Evolutionary conservation across 2,888 invertebrate species (phyloP).

Genomic region (Tinea semifulvella): DNA sequence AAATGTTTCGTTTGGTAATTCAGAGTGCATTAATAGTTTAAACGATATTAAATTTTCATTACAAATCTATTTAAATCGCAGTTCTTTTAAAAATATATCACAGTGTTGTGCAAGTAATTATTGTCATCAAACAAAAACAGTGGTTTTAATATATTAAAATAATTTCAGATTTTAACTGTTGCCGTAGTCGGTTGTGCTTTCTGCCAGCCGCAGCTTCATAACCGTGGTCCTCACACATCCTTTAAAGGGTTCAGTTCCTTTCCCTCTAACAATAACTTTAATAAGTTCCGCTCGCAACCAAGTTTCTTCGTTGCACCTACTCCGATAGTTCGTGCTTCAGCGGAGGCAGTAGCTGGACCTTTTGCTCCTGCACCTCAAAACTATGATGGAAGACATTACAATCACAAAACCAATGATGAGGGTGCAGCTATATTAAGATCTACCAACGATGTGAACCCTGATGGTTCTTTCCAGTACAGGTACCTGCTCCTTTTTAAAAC

Average conservation of each 20-base stretch:
- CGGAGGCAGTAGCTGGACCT: neutral
- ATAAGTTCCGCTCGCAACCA: neutral
- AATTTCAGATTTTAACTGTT: neutral
- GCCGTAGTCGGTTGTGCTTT: constrained; percentile 4
- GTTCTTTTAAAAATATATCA: too few relatives aligned
- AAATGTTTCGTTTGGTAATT: constrained; percentile 12
- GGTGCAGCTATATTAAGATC: constrained; percentile 35
- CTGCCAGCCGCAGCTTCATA: neutral
- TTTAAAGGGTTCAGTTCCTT: constrained; percentile 5
- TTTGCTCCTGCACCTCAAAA: neutral
- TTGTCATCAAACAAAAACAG: too few relatives aligned
- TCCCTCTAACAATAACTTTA: too few relatives aligned
- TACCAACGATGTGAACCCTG: constrained; percentile 53
- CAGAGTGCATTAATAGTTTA: too few relatives aligned
- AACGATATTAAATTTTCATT: neutral
- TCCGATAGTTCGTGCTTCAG: neutral
- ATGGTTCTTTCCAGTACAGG: constrained; percentile 32
- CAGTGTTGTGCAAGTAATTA: too few relatives aligned
- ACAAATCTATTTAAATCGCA: neutral
- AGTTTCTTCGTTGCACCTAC: neutral
- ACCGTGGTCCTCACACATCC: constrained; percentile 6
- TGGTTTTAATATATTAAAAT: too few relatives aligned
- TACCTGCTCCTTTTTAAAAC: constrained; percentile 5
- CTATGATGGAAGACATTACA: constrained; percentile 8
- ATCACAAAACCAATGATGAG: constrained; percentile 11